Evolutionary conservation across 2,797 vertebrate species (phyloP).

Genomic region (Parauchenoglanis punctatus): DNA sequence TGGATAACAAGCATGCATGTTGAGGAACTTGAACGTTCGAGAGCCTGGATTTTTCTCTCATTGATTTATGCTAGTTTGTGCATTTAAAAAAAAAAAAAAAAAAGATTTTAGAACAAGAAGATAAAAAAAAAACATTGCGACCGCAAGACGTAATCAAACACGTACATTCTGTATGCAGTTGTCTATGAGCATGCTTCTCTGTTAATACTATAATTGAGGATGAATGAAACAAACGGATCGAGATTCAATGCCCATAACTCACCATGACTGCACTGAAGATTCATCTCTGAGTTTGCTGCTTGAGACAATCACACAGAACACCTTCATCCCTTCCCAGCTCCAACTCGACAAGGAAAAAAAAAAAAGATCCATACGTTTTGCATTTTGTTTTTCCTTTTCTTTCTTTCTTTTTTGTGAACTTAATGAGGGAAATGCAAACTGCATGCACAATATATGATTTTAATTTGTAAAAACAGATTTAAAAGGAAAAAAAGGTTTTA

Average conservation of each 20-base stretch:
- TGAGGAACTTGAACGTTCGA: constrained; percentile 35
- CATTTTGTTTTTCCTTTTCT: constrained; percentile 59
- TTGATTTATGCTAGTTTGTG: constrained; percentile 59
- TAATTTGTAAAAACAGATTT: constrained; percentile 86
- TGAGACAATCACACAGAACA: constrained; percentile 73
- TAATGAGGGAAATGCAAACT: constrained; percentile 84
- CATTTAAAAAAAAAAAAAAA: constrained; percentile 47
- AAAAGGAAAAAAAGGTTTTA: constrained; percentile 77
- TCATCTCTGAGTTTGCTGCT: constrained; percentile 65
- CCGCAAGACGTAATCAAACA: constrained; percentile 46
- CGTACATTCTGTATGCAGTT: constrained; percentile 60
- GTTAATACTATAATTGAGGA: constrained; percentile 67
- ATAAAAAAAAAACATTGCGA: constrained; percentile 39
- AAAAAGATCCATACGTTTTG: constrained; percentile 63
- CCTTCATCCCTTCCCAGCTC: constrained; percentile 51
- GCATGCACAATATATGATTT: constrained; percentile 90
- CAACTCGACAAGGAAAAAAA: constrained; percentile 40
- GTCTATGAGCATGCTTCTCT: constrained; percentile 66
- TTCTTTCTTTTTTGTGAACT: constrained; percentile 81
- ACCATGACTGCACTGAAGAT: constrained; percentile 62
- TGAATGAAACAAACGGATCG: constrained; percentile 63
- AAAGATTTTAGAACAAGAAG: constrained; percentile 45
- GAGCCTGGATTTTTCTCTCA: constrained; percentile 48
- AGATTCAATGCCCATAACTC: constrained; percentile 62
- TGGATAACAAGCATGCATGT: constrained; percentile 42